Evolutionary conservation across 1,140 invertebrate species (phyloP).

Genomic region (Oryzaephilus surinamensis): DNA sequence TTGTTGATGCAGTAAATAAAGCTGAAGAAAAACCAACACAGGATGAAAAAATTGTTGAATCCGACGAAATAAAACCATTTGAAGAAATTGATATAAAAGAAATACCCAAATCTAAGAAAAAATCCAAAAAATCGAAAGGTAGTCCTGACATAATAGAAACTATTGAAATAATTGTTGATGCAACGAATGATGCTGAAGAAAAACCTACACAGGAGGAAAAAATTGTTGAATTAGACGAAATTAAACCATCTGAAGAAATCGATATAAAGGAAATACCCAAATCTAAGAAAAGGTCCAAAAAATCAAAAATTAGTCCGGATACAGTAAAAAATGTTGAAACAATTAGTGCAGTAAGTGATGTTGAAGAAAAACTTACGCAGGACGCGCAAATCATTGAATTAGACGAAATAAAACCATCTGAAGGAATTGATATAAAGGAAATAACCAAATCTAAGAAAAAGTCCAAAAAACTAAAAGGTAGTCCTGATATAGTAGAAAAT

Average conservation of each 20-base stretch:
- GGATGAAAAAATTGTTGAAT: neutral
- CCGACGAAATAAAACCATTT: neutral
- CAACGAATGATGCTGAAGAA: neutral
- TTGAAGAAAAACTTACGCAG: neutral
- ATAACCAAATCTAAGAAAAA: constrained; percentile 9
- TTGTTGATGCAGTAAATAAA: neutral
- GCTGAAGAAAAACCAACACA: neutral
- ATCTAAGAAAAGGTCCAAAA: constrained; percentile 8
- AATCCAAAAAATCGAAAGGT: constrained; percentile 4
- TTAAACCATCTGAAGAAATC: neutral
- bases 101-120: constrained; percentile 7
- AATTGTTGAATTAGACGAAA: neutral
- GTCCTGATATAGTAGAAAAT: neutral
- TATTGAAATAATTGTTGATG: no score
- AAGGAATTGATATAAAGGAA: neutral
- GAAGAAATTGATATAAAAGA: neutral
- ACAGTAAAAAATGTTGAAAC: neutral
- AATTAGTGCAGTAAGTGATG: neutral
- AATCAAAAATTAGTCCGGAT: constrained; percentile 1
- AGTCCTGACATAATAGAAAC: neutral
- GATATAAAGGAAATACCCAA: neutral
- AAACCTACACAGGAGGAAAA: neutral
- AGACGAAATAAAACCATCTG: neutral
- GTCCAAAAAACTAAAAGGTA: constrained; percentile 2
- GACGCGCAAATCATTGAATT: neutral